Evolutionary conservation across 2,113 vertebrate species (phyloP).

Genomic region (Stegastes partitus): DNA sequence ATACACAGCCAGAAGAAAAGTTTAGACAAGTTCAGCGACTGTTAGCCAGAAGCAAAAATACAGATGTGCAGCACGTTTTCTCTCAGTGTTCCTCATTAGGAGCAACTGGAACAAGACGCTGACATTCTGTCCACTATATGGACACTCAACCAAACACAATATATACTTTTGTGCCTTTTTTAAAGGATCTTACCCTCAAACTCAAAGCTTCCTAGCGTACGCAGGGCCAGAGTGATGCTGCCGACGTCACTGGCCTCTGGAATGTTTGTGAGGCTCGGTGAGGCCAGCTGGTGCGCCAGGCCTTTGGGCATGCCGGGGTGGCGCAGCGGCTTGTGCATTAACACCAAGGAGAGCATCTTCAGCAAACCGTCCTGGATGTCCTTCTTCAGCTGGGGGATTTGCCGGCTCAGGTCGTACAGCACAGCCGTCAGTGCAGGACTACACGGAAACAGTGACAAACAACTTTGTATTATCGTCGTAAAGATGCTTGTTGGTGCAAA

Average conservation of each 20-base stretch:
- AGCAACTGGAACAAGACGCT: too few relatives aligned
- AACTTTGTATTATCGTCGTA: too few relatives aligned
- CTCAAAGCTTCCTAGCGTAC: constrained; percentile 97
- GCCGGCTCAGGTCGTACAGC: constrained; percentile 96
- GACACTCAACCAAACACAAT: too few relatives aligned
- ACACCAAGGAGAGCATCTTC: constrained; percentile 98
- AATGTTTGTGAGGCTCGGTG: constrained; percentile 96
- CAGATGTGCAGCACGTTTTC: too few relatives aligned
- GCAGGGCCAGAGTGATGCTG: constrained; percentile 96
- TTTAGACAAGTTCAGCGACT: too few relatives aligned
- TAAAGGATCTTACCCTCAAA: constrained; percentile 90
- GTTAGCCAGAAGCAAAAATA: too few relatives aligned
- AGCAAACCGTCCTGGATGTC: constrained; percentile 98
- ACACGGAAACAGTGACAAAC: constrained; percentile 3
- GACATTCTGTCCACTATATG: too few relatives aligned
- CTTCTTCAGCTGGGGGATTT: constrained; percentile 98
- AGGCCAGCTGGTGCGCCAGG: constrained; percentile 94
- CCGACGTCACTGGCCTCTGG: constrained; percentile 97
- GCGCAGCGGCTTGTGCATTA: constrained; percentile 98
- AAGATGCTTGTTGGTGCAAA: background rate
- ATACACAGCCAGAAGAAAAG: too few relatives aligned
- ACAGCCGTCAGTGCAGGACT: constrained; percentile 97
- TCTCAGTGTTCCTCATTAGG: too few relatives aligned
- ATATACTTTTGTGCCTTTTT: background rate
- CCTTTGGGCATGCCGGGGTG: constrained; percentile 99